Evolutionary conservation across 1,140 invertebrate genomes (phyloP), one percentile per base, ranked within the genome.

Genomic region (Physella acuta): DNA sequence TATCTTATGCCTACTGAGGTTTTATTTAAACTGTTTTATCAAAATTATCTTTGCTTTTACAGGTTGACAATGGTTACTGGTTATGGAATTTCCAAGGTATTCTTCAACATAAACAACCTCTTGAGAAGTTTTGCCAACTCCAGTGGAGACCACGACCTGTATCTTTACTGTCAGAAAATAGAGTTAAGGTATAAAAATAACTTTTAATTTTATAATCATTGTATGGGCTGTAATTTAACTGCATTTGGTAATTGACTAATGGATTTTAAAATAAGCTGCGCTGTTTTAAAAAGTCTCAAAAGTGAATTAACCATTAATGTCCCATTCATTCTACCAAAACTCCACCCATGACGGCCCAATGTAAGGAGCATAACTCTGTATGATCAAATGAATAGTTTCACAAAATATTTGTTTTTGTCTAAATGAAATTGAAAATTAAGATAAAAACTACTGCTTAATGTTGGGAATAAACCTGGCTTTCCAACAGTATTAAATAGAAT

Each of bases 81-180:
- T 90, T 99, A 70, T 98, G 96, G 93, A 95, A 94, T 30, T 99
- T 99, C 90, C 97, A 99, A 80, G 82, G 94, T 16, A 91, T 92
- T 80, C 86, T 91, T 68, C 79, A 94, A 20, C 90, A 90, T 72
- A 88, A 94, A 75, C 91, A 94, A 33, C 92, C 93, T 80, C 86
- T 97, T 68, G 95, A 96, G 73, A 91, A 91, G 5, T 97, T 99
- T 81, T 94, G 94, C 77, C 94, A 98, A 85, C 90, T 99, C 74
- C 86, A 95, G 78, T 99, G 98, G 98, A 87, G 98, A 74, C 98
- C 98, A 26, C 88, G 97, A 59, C 95, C 95, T 0, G 90, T 92
- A 0, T 91, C 93, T 28, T 87, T 98, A 8, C 88, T 99, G 0
- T 85, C 89, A 0, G 88, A 91, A 37, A 87, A 88, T 60, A 85